These are phyloP conservation scores for Sepioteuthis lessoniana DNA, from an alignment of 2,888 invertebrate genomes.

Conservation along the genomic window DNA sequence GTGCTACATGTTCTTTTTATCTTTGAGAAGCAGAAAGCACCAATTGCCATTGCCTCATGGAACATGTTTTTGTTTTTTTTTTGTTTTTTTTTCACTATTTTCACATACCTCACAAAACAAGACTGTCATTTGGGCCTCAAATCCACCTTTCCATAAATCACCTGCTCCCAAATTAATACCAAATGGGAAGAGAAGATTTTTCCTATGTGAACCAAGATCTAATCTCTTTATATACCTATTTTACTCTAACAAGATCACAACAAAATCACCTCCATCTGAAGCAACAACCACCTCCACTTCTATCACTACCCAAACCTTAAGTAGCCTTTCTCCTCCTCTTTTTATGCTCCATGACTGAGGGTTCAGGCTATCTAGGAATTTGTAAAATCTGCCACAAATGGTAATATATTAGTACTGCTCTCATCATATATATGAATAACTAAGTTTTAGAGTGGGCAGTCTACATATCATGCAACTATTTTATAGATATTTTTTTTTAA, in stretches of 20 bases:
- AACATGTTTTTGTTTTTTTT: too few species aligned
- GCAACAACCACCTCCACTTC: too few species aligned
- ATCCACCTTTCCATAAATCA: neutral
- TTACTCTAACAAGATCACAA: neutral
- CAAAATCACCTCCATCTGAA: neutral
- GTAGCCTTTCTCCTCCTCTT: neutral
- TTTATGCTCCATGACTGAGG: neutral
- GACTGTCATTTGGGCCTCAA: neutral
- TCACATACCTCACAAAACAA: conserved; percentile 33
- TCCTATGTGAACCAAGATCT: neutral
- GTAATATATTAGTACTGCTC: too few species aligned
- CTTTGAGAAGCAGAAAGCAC: conserved; percentile 2
- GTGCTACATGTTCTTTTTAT: neutral
- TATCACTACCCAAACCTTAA: neutral
- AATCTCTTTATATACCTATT: neutral
- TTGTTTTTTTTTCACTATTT: neutral
- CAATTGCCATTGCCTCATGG: neutral
- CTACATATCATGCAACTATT: too few species aligned
- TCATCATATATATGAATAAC: too few species aligned
- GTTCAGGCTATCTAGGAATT: too few species aligned
- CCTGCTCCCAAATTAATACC: neutral
- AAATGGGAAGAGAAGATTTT: neutral
- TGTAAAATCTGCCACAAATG: too few species aligned
- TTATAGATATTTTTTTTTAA: too few species aligned
- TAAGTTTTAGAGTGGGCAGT: too few species aligned